Evolutionary conservation across 2,888 invertebrate species (phyloP).

Genomic region (Melikaiella ostensackeni): DNA sequence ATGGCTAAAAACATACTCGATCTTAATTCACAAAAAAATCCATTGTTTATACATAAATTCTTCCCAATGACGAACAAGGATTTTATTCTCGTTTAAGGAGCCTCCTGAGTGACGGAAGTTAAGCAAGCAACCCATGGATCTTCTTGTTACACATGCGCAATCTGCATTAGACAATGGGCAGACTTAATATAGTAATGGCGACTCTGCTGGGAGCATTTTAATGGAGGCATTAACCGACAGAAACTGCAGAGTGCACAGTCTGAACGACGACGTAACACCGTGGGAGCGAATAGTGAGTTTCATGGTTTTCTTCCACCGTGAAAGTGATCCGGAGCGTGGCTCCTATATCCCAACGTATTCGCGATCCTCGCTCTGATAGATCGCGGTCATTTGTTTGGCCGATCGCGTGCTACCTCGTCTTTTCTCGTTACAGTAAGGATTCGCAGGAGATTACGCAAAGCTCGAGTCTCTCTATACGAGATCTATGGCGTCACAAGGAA

Average conservation of each 20-base stretch:
- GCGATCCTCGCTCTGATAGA: constrained; percentile 64
- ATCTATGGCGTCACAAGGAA: constrained; percentile 20
- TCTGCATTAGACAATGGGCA: constrained; percentile 22
- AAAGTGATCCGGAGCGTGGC: constrained; percentile 69
- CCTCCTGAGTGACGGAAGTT: not conserved
- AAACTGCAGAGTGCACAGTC: constrained; percentile 19
- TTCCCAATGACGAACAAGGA: too few species aligned
- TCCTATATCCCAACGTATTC: constrained; percentile 48
- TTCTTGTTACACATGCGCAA: constrained; percentile 18
- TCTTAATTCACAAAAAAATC: too few species aligned
- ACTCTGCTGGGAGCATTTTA: constrained; percentile 15
- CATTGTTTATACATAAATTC: too few species aligned
- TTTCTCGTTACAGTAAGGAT: constrained; percentile 42
- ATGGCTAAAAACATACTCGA: too few species aligned
- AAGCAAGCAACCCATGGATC: constrained; percentile 11
- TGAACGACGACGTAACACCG: constrained; percentile 66
- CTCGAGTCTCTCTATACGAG: not conserved
- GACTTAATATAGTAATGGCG: constrained; percentile 25
- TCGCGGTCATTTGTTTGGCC: constrained; percentile 72
- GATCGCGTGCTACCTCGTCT: constrained; percentile 60
- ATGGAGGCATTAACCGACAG: constrained; percentile 27
- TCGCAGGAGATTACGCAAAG: constrained; percentile 16
- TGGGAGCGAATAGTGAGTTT: constrained; percentile 69
- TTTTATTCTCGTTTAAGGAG: not conserved
- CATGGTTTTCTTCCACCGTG: constrained; percentile 70